Conservation (phyloP, 2,113 vertebrate species). For the Gallinago jamesoni region DNA sequence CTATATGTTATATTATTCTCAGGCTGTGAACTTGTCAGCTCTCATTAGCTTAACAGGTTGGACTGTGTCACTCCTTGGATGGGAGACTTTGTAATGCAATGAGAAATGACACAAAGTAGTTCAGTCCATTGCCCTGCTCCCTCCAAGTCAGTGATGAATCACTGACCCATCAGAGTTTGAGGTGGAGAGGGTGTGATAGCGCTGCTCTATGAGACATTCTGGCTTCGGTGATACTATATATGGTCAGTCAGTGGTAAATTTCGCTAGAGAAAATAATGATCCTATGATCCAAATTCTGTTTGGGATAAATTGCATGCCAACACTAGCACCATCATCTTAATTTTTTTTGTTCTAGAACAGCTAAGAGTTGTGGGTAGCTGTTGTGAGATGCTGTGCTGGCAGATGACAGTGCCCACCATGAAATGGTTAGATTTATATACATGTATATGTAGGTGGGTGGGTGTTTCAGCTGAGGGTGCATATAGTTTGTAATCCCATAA, state of each 20-base stretch:
- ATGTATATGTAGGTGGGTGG: neutral
- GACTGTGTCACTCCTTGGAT: neutral
- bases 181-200: neutral
- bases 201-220: neutral
- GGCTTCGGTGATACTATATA: neutral
- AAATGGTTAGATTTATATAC: neutral
- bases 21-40: conserved; percentile 11
- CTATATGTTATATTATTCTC: conserved; percentile 8
- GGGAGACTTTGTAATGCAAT: neutral
- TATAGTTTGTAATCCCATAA: neutral
- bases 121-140: neutral
- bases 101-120: neutral
- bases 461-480: neutral
- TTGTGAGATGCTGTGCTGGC: neutral
- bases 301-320: neutral
- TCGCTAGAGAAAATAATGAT: neutral
- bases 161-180: neutral
- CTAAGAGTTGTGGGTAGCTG: neutral
- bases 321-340: neutral
- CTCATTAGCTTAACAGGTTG: conserved; percentile 43
- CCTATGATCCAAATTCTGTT: neutral
- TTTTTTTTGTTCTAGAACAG: neutral
- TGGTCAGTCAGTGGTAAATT: neutral
- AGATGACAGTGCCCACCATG: neutral
- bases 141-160: neutral